Conservation (phyloP, 2,888 invertebrate genomes). For the Trachelus troglodyta region DNA sequence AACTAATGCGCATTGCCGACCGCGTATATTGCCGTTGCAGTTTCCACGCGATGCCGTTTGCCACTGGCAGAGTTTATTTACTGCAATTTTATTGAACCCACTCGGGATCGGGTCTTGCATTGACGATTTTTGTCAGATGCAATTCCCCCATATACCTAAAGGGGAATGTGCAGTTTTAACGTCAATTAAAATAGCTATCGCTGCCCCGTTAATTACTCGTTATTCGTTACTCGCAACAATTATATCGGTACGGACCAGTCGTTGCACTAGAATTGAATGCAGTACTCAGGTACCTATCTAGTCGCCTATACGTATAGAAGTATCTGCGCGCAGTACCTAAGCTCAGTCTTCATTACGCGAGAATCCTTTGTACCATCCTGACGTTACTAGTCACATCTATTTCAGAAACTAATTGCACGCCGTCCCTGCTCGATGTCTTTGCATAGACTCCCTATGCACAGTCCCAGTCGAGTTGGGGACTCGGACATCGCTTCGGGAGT, state of each 20-base stretch:
- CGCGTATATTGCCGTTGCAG: not conserved
- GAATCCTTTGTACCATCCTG: not conserved
- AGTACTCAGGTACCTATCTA: not conserved
- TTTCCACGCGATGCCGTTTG: not conserved
- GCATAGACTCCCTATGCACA: not conserved
- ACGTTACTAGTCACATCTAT: not conserved
- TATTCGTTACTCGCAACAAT: not conserved
- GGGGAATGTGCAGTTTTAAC: not conserved
- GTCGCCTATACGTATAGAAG: not conserved
- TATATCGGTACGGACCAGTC: not conserved
- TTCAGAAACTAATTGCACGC: not conserved
- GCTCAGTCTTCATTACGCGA: not conserved
- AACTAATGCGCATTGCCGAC: not conserved
- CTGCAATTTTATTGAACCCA: not conserved
- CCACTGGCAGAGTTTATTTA: not conserved
- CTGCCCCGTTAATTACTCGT: not conserved
- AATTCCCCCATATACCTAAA: not conserved
- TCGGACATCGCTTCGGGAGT: not conserved
- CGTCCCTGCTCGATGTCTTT: not conserved
- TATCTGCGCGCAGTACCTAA: too few relatives aligned
- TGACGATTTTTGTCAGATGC: not conserved
- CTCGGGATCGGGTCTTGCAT: not conserved
- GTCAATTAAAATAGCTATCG: not conserved
- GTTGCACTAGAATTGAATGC: not conserved
- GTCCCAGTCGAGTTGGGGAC: not conserved